phyloP scores from a whole-genome alignment of 1,140 invertebrate genomes.

The Paraescarpia echinospica region DNA sequence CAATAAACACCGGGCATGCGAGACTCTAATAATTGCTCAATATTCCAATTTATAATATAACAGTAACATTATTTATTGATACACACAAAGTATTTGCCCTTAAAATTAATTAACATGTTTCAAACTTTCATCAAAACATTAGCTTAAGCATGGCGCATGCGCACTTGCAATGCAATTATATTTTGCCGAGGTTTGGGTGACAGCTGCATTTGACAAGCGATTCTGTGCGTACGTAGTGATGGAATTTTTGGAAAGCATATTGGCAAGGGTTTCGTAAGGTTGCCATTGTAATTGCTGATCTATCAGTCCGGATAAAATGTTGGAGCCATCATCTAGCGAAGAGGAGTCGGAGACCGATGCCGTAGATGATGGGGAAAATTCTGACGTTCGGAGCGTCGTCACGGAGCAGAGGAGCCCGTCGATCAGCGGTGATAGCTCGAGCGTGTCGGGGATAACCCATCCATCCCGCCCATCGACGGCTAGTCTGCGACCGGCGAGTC shows the following conservation, averaged over 20 bases:
- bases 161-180: neutral
- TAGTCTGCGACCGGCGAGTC: slow-evolving; percentile 71
- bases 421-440: slow-evolving; percentile 59
- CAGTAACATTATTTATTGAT: neutral
- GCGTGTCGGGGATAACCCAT: slow-evolving; percentile 53
- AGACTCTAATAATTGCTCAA: neutral
- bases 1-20: neutral
- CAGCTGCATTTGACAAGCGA: slow-evolving; percentile 3
- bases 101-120: neutral
- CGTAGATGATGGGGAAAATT: slow-evolving; percentile 59
- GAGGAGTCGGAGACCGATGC: slow-evolving; percentile 55
- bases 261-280: neutral
- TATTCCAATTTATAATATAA: neutral
- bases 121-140: neutral
- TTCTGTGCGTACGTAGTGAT: neutral
- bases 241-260: neutral
- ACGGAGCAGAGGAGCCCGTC: slow-evolving; percentile 53
- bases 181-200: neutral
- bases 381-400: slow-evolving; percentile 55
- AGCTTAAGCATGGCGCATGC: neutral
- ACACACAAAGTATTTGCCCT: neutral
- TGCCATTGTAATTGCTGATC: neutral
- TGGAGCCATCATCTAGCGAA: slow-evolving; percentile 63
- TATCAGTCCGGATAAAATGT: slow-evolving; percentile 47
- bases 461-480: slow-evolving; percentile 43